phyloP scores from a whole-genome alignment of 2,797 vertebrate species.

The Oophaga sylvatica region DNA sequence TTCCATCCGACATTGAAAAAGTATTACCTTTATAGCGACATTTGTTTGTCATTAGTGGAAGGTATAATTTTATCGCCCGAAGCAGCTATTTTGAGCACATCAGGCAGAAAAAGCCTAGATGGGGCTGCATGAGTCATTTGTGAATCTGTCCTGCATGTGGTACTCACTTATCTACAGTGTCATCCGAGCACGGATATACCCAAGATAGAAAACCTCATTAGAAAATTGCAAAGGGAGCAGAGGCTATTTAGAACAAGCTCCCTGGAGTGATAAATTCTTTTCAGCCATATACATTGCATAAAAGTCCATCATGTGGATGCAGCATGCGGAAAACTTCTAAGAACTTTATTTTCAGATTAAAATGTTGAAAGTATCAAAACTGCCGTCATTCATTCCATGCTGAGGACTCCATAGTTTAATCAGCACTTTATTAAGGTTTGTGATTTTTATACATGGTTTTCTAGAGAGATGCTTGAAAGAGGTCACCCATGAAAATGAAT shows the following conservation, averaged over 20 bases:
- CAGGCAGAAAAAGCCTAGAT: slow-evolving; percentile 18
- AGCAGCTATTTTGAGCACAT: slow-evolving; percentile 59
- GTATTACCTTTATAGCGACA: slow-evolving; percentile 41
- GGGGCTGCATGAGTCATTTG: slow-evolving; percentile 53
- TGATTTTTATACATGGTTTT: slow-evolving; percentile 17
- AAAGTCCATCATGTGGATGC: background rate
- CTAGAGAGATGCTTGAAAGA: background rate
- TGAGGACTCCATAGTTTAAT: slow-evolving; percentile 19
- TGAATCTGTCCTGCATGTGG: slow-evolving; percentile 52
- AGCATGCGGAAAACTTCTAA: slow-evolving; percentile 1
- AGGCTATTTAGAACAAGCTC: slow-evolving; percentile 38
- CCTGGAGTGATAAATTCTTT: slow-evolving; percentile 37
- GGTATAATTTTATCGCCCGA: slow-evolving; percentile 44
- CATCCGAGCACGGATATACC: slow-evolving; percentile 48
- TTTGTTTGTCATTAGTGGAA: slow-evolving; percentile 55
- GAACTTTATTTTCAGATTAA: slow-evolving; percentile 36
- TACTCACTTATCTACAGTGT: slow-evolving; percentile 49
- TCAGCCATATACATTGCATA: slow-evolving; percentile 30
- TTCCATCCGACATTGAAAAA: slow-evolving; percentile 6
- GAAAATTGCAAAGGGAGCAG: slow-evolving; percentile 53
- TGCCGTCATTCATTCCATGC: slow-evolving; percentile 20
- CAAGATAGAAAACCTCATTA: slow-evolving; percentile 54
- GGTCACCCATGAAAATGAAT: slow-evolving; percentile 24
- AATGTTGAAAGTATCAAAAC: slow-evolving; percentile 24
- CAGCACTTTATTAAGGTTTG: slow-evolving; percentile 17